These are phyloP conservation scores for Umimayanthus kanabou DNA, from an alignment of 92 coral and sea anemone genomes.

Conservation along the genomic window DNA sequence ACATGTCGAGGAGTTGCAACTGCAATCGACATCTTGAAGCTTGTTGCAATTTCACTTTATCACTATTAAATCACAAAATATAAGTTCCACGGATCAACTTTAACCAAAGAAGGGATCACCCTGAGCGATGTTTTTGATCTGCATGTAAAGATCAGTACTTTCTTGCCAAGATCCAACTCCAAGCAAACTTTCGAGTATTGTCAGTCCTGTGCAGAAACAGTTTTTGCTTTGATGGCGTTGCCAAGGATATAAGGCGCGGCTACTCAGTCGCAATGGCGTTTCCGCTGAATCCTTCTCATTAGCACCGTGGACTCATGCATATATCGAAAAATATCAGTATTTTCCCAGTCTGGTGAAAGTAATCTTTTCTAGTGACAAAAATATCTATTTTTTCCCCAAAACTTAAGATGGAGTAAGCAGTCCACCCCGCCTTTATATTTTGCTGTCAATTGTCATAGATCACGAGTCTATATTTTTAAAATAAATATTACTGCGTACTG, in stretches of 20 bases:
- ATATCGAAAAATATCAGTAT: neutral
- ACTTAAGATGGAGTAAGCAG: too few relatives aligned
- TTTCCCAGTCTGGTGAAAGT: too few relatives aligned
- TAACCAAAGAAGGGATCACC: neutral
- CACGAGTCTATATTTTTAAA: too few relatives aligned
- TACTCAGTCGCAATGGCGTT: slow-evolving; percentile 1
- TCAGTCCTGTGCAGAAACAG: slow-evolving; percentile 17
- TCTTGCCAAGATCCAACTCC: neutral
- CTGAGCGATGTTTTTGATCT: neutral
- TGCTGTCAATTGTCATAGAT: too few relatives aligned
- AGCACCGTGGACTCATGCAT: slow-evolving; percentile 7
- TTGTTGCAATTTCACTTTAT: neutral
- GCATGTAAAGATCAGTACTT: neutral
- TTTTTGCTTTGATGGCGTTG: slow-evolving; percentile 31
- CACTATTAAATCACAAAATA: neutral
- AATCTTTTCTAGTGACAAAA: too few relatives aligned
- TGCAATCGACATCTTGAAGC: slow-evolving; percentile 89
- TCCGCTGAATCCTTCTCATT: neutral
- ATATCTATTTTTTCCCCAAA: too few relatives aligned
- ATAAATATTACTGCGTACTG: too few relatives aligned
- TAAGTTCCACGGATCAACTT: neutral
- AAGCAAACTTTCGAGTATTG: neutral
- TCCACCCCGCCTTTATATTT: too few relatives aligned
- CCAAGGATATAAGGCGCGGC: slow-evolving; percentile 43
- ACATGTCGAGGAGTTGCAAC: slow-evolving; percentile 94